These are phyloP conservation scores for Torymus aiolomorphi DNA, from an alignment of 2,888 invertebrate genomes.

Conservation along the genomic window DNA sequence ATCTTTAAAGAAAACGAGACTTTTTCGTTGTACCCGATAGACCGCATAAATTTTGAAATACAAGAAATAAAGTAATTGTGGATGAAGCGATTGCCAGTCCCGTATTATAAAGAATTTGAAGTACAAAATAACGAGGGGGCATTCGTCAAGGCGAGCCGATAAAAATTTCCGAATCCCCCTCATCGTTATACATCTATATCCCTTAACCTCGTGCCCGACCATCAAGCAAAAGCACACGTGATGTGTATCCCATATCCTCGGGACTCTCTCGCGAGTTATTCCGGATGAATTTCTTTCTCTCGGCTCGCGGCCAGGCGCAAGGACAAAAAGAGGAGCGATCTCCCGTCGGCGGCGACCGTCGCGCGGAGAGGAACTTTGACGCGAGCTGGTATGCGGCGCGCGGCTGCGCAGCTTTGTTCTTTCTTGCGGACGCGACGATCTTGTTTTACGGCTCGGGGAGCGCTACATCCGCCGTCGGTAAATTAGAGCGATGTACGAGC, in stretches of 20 bases:
- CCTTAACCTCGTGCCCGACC: no score
- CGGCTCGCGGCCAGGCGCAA: conserved; percentile 1
- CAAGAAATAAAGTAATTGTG: no score
- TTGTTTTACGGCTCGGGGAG: conserved; percentile 12
- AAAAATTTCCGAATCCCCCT: not conserved
- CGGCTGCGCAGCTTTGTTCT: conserved; percentile 49
- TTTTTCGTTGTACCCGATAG: no score
- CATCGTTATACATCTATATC: no score
- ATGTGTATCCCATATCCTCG: not conserved
- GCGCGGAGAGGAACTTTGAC: conserved; percentile 22
- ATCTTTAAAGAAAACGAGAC: no score
- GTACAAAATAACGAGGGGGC: not conserved
- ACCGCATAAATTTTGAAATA: no score
- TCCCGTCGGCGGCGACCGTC: not conserved
- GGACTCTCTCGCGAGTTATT: not conserved
- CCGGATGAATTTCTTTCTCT: conserved; percentile 17
- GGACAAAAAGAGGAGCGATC: conserved; percentile 19
- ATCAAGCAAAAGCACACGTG: no score
- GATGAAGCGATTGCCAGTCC: no score
- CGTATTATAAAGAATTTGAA: no score
- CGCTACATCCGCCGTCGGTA: not conserved
- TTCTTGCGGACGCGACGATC: conserved; percentile 29
- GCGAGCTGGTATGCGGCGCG: conserved; percentile 31
- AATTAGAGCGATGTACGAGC: conserved; percentile 49
- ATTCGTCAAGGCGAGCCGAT: not conserved